Percentiles rank a stretch among this genome's conserved stretches.
phyloP scores from a whole-genome alignment of 2,113 vertebrate genomes.

The Helogale parvula region DNA sequence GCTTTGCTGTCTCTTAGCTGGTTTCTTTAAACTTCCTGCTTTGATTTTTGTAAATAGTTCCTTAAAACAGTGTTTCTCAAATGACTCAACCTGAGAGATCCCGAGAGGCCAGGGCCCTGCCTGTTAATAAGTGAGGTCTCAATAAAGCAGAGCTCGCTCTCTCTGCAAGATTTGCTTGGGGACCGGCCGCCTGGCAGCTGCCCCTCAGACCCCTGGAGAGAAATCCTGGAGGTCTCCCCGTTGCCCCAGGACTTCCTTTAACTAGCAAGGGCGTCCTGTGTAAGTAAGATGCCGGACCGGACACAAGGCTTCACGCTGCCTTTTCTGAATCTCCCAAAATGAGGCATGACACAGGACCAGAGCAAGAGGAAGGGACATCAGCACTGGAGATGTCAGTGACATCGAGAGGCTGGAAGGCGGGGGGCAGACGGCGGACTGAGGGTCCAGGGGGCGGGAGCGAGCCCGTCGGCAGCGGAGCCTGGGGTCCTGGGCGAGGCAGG shows the following conservation, averaged over 20 bases:
- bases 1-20: no score
- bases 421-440: accelerated
- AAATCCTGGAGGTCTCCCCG: neutral
- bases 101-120: neutral
- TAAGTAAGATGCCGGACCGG: neutral
- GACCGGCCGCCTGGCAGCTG: neutral
- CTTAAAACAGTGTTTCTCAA: neutral
- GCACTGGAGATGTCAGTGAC: neutral
- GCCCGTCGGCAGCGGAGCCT: neutral
- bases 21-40: neutral
- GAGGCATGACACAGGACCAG: neutral
- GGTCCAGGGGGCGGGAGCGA: accelerated
- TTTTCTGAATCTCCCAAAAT: neutral
- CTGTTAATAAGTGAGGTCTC: neutral
- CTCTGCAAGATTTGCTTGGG: neutral
- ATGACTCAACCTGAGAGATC: no score
- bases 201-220: neutral
- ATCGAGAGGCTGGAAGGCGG: neutral
- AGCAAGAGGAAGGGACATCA: neutral
- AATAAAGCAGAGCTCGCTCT: neutral
- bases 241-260: neutral
- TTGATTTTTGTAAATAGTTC: neutral
- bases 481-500: accelerated
- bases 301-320: neutral
- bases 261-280: neutral